Evolutionary conservation across 2,113 vertebrate species (phyloP), one percentile per base, ranked within the genome.

Genomic region (Salvator merianae): DNA sequence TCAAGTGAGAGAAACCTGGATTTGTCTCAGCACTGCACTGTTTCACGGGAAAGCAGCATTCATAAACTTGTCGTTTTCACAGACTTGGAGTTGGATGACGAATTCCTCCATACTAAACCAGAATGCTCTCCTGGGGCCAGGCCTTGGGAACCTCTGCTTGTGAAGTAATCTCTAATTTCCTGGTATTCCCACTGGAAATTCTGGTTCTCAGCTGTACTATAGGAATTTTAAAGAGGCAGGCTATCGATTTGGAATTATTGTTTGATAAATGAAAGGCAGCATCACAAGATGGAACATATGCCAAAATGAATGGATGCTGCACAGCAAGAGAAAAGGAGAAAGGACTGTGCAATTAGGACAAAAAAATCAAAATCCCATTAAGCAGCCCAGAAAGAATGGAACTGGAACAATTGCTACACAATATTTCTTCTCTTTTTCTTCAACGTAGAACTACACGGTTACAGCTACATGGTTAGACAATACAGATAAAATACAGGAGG

Each of bases 81-180:
- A 84, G 5, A 81, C 3, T 70, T 59, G 87, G 91, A 83, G n/a
- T 66, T 84, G 90, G 77, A 86, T 36, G 3, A 90, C 83, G 50
- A 84, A 86, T 82, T 72, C 85, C 59, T 88, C 36, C 14, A 77
- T 86, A 71, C 2, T 34, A 87, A 91, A 87, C 68, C 50, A 85
- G 50, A 84, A 78, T 12, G 87, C 30, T 63, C 79, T 86, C 78
- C 82, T 87, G 86, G 69, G 83, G 84, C 2, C 28, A 86, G 75
- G 81, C 16, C 71, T 90, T 86, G 79, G 36, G 24, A 79, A 63
- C 81, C 78, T 81, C 89, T 89, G 85, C 66, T 87, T 87, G 66
- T 59, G 69, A 93, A 83, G 53, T 92, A 69, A 91, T 78, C 65
- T 93, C 81, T 50, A 81, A 16, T 90, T 92, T 92, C 81, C 53